A percentile compares a stretch with the other conserved stretches of the same genome.
Evolutionary conservation across 2,888 invertebrate genomes (phyloP).

Genomic region (Taphrorychus bicolor): DNA sequence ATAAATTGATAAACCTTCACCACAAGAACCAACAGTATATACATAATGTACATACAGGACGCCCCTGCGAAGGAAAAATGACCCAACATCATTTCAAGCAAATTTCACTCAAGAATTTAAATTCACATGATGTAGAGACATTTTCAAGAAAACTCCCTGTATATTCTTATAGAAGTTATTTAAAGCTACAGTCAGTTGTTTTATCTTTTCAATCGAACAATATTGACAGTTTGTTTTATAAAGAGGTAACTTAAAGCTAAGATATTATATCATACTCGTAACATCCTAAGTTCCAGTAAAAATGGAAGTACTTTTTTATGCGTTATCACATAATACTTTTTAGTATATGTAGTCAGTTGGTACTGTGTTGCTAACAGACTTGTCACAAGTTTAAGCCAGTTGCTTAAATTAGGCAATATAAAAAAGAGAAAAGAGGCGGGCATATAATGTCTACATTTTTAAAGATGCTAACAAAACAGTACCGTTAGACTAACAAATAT

Average conservation of each 20-base stretch:
- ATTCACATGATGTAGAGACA: slow-evolving; percentile 10
- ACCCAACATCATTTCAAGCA: slow-evolving; percentile 1
- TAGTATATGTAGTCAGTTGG: slow-evolving; percentile 14
- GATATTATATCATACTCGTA: slow-evolving; percentile 2
- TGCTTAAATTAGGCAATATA: background rate
- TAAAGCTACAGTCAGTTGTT: background rate
- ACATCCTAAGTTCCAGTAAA: slow-evolving; percentile 40
- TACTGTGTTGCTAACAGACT: slow-evolving; percentile 16
- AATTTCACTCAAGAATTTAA: no score
- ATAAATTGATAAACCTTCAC: slow-evolving; percentile 12
- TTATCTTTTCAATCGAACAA: background rate
- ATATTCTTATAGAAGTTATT: background rate
- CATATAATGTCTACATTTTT: no score
- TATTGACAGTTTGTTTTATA: background rate
- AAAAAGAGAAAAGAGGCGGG: no score
- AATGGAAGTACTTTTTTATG: slow-evolving; percentile 49
- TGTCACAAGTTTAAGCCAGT: background rate
- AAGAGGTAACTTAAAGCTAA: slow-evolving; percentile 29
- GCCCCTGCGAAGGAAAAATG: slow-evolving; percentile 12
- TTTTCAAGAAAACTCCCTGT: slow-evolving; percentile 18
- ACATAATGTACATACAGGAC: slow-evolving; percentile 30
- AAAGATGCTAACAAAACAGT: slow-evolving; percentile 18
- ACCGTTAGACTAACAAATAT: slow-evolving; percentile 21
- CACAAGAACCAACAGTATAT: slow-evolving; percentile 24
- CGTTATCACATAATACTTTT: slow-evolving; percentile 48